phyloP scores from a whole-genome alignment of 2,113 vertebrate genomes.

The Saccopteryx leptura region DNA sequence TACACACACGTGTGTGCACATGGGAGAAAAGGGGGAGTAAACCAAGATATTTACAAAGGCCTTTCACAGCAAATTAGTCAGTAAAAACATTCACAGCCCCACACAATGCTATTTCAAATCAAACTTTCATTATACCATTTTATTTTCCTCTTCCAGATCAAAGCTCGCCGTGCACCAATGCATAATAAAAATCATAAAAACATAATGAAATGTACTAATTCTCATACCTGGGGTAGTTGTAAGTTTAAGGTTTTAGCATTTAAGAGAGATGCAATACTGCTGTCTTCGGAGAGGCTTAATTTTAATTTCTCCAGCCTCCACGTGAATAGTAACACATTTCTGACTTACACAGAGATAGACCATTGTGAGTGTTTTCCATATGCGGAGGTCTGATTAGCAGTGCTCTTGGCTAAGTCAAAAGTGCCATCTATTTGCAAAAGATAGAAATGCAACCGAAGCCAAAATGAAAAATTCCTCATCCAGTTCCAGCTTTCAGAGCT shows the following conservation, averaged over 20 bases:
- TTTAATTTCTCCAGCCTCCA: constrained; percentile 84
- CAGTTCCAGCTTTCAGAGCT: background rate
- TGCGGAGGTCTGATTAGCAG: background rate
- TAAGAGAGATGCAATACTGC: constrained; percentile 64
- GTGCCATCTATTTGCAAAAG: constrained; percentile 91
- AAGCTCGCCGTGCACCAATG: background rate
- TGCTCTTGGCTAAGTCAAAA: constrained; percentile 88
- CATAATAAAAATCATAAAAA: constrained; percentile 32
- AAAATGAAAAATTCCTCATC: background rate
- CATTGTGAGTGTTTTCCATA: constrained; percentile 64
- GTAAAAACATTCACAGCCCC: constrained; percentile 22
- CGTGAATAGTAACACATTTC: constrained; percentile 76
- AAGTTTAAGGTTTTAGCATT: constrained; percentile 76
- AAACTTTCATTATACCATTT: constrained; percentile 74
- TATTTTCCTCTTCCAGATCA: constrained; percentile 64
- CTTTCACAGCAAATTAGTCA: constrained; percentile 76
- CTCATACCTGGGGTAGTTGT: constrained; percentile 71
- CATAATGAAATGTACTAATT: constrained; percentile 66
- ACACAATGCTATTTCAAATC: constrained; percentile 74
- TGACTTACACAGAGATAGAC: constrained; percentile 74
- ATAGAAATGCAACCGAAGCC: constrained; percentile 87
- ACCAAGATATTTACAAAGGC: constrained; percentile 73
- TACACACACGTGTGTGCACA: constrained; percentile 51
- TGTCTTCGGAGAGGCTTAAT: constrained; percentile 79
- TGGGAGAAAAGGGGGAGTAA: constrained; percentile 83